phyloP scores from a whole-genome alignment of 2,797 vertebrate species.

The Helicolenus hilgendorfi region DNA sequence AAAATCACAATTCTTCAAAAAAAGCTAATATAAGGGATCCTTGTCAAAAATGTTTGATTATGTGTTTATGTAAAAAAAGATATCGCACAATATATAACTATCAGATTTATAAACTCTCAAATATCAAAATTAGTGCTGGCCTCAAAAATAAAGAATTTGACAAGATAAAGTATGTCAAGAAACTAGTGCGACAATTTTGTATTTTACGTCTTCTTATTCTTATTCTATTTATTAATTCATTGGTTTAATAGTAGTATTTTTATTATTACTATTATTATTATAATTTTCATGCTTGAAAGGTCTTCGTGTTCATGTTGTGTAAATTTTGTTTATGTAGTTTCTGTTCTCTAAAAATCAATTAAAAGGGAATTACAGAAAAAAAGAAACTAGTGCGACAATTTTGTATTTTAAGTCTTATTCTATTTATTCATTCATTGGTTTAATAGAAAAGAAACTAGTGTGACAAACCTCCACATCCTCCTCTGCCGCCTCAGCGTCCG shows the following conservation, averaged over 20 bases:
- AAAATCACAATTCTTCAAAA: neutral
- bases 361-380: too few relatives aligned
- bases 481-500: constrained; percentile 71
- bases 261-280: neutral
- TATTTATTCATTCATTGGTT: too few relatives aligned
- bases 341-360: too few relatives aligned
- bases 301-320: too few relatives aligned
- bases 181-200: neutral
- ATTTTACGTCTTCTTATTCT: too few relatives aligned
- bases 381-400: constrained; percentile 2
- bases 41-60: neutral
- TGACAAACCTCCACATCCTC: constrained; percentile 71
- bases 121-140: neutral
- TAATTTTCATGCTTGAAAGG: neutral
- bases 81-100: neutral
- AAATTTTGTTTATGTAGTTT: too few relatives aligned
- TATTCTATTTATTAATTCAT: too few relatives aligned
- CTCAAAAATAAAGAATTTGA: neutral
- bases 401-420: too few relatives aligned
- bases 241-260: too few relatives aligned
- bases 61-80: neutral
- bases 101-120: neutral
- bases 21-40: neutral
- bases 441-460: neutral
- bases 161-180: neutral